Evolutionary conservation across 2,888 invertebrate species (phyloP).

Genomic region (Chalcis sispes): DNA sequence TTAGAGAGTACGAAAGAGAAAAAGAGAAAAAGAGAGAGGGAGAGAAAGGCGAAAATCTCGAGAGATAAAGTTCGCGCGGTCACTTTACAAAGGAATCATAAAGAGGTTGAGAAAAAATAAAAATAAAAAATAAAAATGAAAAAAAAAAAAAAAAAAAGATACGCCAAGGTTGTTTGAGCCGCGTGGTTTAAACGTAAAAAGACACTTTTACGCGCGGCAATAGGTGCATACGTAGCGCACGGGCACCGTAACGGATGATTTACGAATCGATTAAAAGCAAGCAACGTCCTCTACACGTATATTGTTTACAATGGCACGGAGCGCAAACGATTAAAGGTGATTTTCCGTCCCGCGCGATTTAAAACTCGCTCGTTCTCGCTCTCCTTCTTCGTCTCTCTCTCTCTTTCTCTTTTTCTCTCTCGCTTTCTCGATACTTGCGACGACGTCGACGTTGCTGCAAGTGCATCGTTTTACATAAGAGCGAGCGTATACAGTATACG

Average conservation of each 20-base stretch:
- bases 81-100: neutral
- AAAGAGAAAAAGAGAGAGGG: too few species aligned
- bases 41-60: constrained; percentile 3
- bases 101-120: too few species aligned
- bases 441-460: constrained; percentile 1
- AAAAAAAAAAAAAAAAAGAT: too few species aligned
- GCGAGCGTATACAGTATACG: neutral
- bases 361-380: neutral
- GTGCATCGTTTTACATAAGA: constrained; percentile 44
- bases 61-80: neutral
- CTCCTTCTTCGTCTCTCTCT: too few species aligned
- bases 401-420: too few species aligned
- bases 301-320: constrained; percentile 17
- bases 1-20: too few species aligned
- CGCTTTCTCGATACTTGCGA: too few species aligned
- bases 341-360: too few species aligned
- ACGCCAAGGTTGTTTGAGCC: too few species aligned
- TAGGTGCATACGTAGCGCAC: neutral
- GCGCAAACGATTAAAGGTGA: too few species aligned
- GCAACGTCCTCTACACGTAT: neutral
- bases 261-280: constrained; percentile 40
- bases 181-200: neutral
- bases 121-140: too few species aligned
- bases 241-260: constrained; percentile 10
- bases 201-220: neutral